phyloP scores from a whole-genome alignment of 2,113 vertebrate genomes.

The Syrrhaptes paradoxus region DNA sequence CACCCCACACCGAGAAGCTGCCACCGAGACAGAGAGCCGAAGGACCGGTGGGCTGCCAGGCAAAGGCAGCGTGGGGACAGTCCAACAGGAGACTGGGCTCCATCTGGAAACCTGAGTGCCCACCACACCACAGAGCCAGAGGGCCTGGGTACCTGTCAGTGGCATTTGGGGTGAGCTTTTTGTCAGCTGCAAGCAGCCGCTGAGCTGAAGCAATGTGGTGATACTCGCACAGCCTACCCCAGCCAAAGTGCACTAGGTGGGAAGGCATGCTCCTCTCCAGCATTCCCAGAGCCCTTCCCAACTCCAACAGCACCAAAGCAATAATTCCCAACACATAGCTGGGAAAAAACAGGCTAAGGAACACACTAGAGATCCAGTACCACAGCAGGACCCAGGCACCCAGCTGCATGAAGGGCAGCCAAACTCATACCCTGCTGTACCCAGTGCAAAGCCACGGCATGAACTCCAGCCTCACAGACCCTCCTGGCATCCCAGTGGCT shows the following conservation, averaged over 20 bases:
- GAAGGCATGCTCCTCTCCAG: neutral
- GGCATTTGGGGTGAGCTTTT: neutral
- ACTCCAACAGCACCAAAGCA: neutral
- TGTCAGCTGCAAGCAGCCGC: accelerated
- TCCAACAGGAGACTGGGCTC: accelerated
- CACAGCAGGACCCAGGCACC: neutral
- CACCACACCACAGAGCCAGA: accelerated
- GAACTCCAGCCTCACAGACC: neutral
- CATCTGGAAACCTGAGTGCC: accelerated
- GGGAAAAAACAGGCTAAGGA: neutral
- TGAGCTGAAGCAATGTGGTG: neutral
- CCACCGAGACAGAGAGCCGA: neutral
- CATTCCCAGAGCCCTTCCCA: neutral
- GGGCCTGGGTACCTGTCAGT: neutral
- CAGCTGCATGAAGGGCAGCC: neutral
- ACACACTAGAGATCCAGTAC: neutral
- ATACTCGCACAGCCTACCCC: neutral
- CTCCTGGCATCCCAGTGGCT: neutral
- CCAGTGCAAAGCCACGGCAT: neutral
- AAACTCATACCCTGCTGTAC: neutral
- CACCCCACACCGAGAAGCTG: neutral
- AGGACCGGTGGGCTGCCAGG: neutral
- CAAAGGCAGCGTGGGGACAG: neutral
- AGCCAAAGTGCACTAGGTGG: neutral
- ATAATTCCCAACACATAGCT: neutral